These are phyloP conservation scores for Pelecanoides urinatrix DNA, from an alignment of 2,113 vertebrate species.

Conservation along the genomic window DNA sequence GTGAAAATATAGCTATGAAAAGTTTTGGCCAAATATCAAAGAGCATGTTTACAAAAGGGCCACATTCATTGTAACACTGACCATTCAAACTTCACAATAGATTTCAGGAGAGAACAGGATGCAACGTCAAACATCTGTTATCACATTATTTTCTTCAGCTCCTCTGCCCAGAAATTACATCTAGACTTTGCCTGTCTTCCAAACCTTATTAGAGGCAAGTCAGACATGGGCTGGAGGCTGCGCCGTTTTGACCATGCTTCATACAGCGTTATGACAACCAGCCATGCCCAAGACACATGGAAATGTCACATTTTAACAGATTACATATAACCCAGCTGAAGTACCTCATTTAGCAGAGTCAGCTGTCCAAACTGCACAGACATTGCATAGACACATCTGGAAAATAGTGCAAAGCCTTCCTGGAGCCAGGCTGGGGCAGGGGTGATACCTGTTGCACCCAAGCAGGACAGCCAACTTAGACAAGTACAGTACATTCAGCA, in stretches of 20 bases:
- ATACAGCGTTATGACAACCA: neutral
- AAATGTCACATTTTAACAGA: neutral
- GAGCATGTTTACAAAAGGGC: conserved; percentile 1
- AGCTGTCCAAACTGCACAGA: neutral
- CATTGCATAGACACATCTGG: neutral
- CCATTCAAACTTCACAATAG: conserved; percentile 40
- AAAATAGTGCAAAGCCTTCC: neutral
- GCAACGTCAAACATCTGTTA: conserved; percentile 40
- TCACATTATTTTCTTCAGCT: neutral
- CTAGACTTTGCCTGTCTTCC: neutral
- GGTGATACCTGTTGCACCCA: neutral
- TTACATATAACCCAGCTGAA: neutral
- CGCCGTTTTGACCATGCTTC: neutral
- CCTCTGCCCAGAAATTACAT: conserved; percentile 21
- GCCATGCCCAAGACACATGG: neutral
- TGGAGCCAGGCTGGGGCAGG: neutral
- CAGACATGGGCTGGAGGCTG: neutral
- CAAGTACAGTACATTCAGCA: neutral
- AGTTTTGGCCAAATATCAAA: conserved; percentile 36
- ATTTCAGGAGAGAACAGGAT: conserved; percentile 35
- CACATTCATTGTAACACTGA: neutral
- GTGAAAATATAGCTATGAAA: conserved; percentile 42
- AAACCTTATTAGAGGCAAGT: neutral
- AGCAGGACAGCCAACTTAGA: neutral
- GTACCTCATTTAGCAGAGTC: neutral